Conservation (phyloP, 1,140 invertebrate genomes). For the Chymomyza costata region DNA sequence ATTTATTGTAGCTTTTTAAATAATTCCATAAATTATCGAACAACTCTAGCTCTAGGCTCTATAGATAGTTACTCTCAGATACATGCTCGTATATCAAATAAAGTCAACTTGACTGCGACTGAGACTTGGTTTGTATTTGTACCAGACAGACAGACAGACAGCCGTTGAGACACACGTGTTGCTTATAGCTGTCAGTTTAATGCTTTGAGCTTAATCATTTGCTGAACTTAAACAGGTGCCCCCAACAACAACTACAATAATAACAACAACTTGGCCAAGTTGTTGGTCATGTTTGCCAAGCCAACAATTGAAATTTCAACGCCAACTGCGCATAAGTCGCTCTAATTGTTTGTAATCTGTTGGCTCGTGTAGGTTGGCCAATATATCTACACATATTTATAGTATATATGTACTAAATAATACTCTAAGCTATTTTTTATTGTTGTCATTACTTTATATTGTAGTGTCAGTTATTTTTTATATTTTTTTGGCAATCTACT, state of each 20-base stretch:
- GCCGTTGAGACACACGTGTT: slow-evolving; percentile 40
- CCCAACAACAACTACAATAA: slow-evolving; percentile 20
- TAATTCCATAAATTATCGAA: too few relatives aligned
- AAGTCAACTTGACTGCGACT: too few relatives aligned
- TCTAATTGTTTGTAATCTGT: slow-evolving; percentile 59
- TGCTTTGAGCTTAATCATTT: slow-evolving; percentile 32
- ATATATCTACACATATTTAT: too few relatives aligned
- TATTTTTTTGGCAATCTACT: slow-evolving; percentile 40
- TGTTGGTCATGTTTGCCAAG: slow-evolving; percentile 21
- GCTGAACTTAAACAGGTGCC: slow-evolving; percentile 57
- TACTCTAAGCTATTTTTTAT: too few relatives aligned
- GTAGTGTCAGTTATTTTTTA: slow-evolving; percentile 7
- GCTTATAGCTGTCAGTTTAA: slow-evolving; percentile 27
- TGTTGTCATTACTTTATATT: slow-evolving; percentile 6
- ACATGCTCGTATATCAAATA: too few relatives aligned
- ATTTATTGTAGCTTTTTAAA: too few relatives aligned
- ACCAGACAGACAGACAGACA: too few relatives aligned
- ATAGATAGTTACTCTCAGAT: too few relatives aligned
- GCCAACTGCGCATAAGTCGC: slow-evolving; percentile 44
- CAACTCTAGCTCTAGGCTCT: too few relatives aligned
- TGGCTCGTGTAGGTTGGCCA: slow-evolving; percentile 10
- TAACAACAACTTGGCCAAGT: slow-evolving; percentile 23
- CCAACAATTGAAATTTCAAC: slow-evolving; percentile 26
- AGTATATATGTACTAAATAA: too few relatives aligned
- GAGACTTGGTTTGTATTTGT: too few relatives aligned